A percentile compares a stretch with the other conserved stretches of the same genome.
These are phyloP conservation scores for Clepsis dumicolana DNA, from an alignment of 2,888 invertebrate genomes.

Conservation along the genomic window DNA sequence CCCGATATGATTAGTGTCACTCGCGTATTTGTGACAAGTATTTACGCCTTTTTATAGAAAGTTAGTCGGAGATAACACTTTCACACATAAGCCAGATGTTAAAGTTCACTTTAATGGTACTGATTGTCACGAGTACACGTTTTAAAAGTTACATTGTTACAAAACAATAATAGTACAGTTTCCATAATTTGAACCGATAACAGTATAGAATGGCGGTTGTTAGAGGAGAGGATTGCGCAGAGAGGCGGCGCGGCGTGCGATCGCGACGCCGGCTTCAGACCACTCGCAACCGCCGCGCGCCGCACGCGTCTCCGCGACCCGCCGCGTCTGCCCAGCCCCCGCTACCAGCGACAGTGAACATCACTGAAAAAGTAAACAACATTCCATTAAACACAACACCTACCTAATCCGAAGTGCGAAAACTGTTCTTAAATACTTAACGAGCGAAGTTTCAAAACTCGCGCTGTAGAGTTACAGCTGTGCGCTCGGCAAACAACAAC, in stretches of 20 bases:
- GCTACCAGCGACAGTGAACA: slow-evolving; percentile 49
- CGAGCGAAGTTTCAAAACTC: slow-evolving; percentile 1
- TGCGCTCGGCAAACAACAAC: slow-evolving; percentile 12
- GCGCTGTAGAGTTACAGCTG: neutral
- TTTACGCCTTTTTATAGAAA: too few species aligned
- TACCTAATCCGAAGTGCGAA: slow-evolving; percentile 14
- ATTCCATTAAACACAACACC: slow-evolving; percentile 34
- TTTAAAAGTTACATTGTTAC: too few species aligned
- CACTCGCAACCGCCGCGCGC: slow-evolving; percentile 67
- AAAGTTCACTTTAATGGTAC: too few species aligned
- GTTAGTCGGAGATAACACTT: too few species aligned
- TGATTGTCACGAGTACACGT: too few species aligned
- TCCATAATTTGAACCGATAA: slow-evolving; percentile 15
- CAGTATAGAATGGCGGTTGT: slow-evolving; percentile 12
- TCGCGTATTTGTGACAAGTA: too few species aligned
- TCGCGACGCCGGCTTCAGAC: slow-evolving; percentile 65
- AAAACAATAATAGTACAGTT: too few species aligned
- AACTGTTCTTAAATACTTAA: slow-evolving; percentile 44
- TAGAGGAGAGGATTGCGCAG: slow-evolving; percentile 18
- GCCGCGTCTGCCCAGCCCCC: slow-evolving; percentile 46
- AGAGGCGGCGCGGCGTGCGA: slow-evolving; percentile 56
- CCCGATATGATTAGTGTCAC: too few species aligned
- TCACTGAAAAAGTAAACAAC: slow-evolving; percentile 53
- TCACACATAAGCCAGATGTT: too few species aligned
- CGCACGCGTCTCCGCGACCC: slow-evolving; percentile 61